A percentile compares a stretch with the other conserved stretches of the same genome.
These are phyloP conservation scores for Escarpia spicata DNA, from an alignment of 2,888 invertebrate genomes.

Conservation along the genomic window DNA sequence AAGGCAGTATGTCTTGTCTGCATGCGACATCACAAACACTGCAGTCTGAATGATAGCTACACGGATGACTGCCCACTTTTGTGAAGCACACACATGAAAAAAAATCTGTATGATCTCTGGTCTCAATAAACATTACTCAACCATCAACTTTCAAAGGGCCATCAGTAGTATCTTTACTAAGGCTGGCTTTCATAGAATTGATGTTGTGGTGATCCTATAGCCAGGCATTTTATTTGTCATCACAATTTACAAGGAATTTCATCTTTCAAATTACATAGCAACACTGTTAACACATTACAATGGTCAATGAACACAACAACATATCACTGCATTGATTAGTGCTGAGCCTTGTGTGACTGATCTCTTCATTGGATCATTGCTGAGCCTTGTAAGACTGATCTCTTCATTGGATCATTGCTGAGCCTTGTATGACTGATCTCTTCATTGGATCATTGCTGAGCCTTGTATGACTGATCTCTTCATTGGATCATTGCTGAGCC, in stretches of 20 bases:
- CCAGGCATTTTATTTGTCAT: background rate
- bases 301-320: background rate
- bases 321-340: background rate
- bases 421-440: too few species aligned
- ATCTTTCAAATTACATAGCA: background rate
- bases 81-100: background rate
- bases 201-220: background rate
- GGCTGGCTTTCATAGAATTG: background rate
- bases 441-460: too few species aligned
- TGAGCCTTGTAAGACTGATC: too few species aligned
- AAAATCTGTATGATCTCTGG: background rate
- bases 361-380: too few species aligned
- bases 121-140: background rate
- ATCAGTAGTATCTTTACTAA: background rate
- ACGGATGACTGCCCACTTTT: background rate
- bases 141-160: background rate
- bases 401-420: too few species aligned
- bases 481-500: too few species aligned
- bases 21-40: background rate
- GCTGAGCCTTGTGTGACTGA: too few species aligned
- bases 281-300: background rate
- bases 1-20: background rate
- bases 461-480: too few species aligned
- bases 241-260: conserved; percentile 6
- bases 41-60: background rate